phyloP scores from a whole-genome alignment of 92 coral and sea anemone species.

The Palythoa grandis region DNA sequence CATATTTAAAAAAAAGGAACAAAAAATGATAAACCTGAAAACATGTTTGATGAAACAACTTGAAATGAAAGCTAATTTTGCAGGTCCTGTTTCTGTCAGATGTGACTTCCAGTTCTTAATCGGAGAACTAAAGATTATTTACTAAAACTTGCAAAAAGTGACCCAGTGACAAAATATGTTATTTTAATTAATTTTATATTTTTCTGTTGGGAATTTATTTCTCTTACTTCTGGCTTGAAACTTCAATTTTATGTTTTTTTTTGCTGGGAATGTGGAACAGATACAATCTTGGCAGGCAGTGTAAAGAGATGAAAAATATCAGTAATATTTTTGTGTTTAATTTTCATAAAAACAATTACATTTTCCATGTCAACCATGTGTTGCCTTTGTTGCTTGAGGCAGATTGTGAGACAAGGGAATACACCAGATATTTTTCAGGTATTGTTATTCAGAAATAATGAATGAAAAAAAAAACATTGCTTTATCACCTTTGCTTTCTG shows the following conservation, averaged over 20 bases:
- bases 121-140: no score
- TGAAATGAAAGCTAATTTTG: neutral
- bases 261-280: neutral
- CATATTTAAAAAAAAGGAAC: neutral
- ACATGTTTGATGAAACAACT: neutral
- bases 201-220: neutral
- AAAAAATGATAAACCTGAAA: conserved; percentile 14
- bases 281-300: neutral
- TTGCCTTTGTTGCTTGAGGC: neutral
- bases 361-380: neutral
- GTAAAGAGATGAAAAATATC: neutral
- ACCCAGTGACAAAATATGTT: neutral
- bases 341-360: no score
- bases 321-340: neutral
- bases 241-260: neutral
- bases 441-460: neutral
- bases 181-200: neutral
- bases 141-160: neutral
- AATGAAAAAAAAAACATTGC: neutral
- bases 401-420: neutral
- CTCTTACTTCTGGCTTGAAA: neutral
- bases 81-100: neutral
- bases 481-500: conserved; percentile 6
- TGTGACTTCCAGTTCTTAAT: neutral
- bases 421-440: neutral